These are phyloP conservation scores for Stegana nigrithorax DNA, from an alignment of 2,888 invertebrate species.

Conservation along the genomic window DNA sequence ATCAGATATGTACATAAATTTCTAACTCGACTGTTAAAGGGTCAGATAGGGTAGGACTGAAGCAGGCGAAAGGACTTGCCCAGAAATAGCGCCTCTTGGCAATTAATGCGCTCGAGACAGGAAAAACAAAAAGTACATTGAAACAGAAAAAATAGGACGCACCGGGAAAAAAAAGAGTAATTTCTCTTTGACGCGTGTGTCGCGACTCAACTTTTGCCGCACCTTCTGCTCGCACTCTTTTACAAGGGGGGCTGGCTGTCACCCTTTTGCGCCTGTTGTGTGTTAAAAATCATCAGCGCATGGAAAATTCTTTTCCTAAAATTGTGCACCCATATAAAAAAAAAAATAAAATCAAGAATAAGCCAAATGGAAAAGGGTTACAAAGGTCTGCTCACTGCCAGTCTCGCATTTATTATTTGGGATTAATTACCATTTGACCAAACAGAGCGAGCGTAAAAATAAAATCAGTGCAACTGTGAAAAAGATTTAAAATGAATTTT, in stretches of 20 bases:
- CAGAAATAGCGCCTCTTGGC: neutral
- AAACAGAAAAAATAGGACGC: neutral
- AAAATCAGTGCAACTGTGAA: too few species aligned
- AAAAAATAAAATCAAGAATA: neutral
- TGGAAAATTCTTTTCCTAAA: slow-evolving; percentile 37
- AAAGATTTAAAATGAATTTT: too few species aligned
- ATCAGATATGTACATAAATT: neutral
- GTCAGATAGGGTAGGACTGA: neutral
- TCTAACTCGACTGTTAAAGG: neutral
- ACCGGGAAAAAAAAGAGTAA: neutral
- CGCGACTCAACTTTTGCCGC: too few species aligned
- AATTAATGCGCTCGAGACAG: slow-evolving; percentile 8
- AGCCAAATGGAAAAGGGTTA: slow-evolving; percentile 11
- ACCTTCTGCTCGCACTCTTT: too few species aligned
- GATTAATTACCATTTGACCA: slow-evolving; percentile 56
- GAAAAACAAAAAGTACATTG: too few species aligned
- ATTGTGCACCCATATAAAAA: neutral
- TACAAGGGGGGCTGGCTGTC: too few species aligned
- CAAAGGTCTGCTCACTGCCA: slow-evolving; percentile 14
- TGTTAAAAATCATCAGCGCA: slow-evolving; percentile 54
- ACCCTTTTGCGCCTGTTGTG: slow-evolving; percentile 24
- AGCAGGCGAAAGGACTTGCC: neutral
- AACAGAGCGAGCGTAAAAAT: neutral
- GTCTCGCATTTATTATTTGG: slow-evolving; percentile 34
- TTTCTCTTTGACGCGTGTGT: neutral